Evolutionary conservation across 1,140 invertebrate genomes (phyloP).

Genomic region (Pseudachorutes palmiensis): DNA sequence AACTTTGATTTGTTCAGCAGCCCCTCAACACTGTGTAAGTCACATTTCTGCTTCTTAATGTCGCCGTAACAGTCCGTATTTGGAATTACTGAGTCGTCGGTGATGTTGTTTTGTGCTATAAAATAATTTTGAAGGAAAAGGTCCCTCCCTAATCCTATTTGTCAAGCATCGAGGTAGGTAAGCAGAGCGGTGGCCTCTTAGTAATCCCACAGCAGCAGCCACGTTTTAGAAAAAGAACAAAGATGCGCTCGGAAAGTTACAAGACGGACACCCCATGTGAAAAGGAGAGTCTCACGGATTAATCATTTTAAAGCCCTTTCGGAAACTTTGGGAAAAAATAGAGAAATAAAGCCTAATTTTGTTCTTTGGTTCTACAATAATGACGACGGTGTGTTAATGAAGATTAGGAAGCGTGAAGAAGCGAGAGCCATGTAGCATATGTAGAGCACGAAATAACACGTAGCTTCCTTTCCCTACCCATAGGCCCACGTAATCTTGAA

Average conservation of each 20-base stretch:
- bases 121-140: background rate
- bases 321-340: background rate
- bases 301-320: background rate
- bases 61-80: too few relatives aligned
- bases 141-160: conserved; percentile 2
- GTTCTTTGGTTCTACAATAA: background rate
- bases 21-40: background rate
- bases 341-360: background rate
- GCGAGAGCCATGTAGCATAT: too few relatives aligned
- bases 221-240: background rate
- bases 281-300: too few relatives aligned
- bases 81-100: too few relatives aligned
- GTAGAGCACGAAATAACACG: too few relatives aligned
- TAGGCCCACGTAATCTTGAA: too few relatives aligned
- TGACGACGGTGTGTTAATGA: background rate
- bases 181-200: background rate
- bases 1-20: background rate
- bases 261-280: too few relatives aligned
- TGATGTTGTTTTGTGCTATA: too few relatives aligned
- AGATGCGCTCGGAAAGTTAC: background rate
- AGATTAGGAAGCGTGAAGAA: conserved; percentile 11
- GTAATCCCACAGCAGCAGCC: background rate
- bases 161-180: conserved; percentile 15
- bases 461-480: too few relatives aligned
- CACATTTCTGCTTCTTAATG: too few relatives aligned